phyloP scores from a whole-genome alignment of 2,888 invertebrate species.

The Torymus tubicola region DNA sequence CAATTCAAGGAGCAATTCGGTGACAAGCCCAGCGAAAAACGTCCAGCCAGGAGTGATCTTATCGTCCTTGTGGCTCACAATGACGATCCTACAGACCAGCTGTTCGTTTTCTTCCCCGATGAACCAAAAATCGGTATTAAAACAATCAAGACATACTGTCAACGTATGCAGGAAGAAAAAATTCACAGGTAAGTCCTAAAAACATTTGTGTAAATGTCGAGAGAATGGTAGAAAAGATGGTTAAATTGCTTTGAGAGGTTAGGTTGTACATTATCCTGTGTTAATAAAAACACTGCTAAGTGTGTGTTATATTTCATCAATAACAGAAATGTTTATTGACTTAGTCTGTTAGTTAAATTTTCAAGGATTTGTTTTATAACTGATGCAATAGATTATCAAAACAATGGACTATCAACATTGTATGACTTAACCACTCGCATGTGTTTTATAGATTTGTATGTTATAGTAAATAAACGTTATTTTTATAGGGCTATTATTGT shows the following conservation, averaged over 20 bases:
- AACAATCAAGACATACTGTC: constrained; percentile 98
- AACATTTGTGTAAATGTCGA: neutral
- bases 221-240: no score
- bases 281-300: no score
- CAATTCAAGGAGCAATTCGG: constrained; percentile 98
- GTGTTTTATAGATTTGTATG: no score
- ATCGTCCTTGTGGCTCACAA: constrained; percentile 99
- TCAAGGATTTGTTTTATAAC: no score
- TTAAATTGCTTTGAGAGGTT: no score
- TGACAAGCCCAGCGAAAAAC: constrained; percentile 97
- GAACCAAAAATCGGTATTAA: constrained; percentile 99
- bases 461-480: neutral
- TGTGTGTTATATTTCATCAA: no score
- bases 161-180: constrained; percentile 99
- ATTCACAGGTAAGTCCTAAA: constrained; percentile 81
- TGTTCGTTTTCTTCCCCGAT: constrained; percentile 99
- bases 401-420: no score
- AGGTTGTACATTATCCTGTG: no score
- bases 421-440: no score
- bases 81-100: constrained; percentile 99
- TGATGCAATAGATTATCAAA: no score
- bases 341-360: no score
- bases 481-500: constrained; percentile 92
- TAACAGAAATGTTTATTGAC: no score
- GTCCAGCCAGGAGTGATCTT: constrained; percentile 94